Conservation (phyloP, 2,113 vertebrate genomes). For the Xenopus laevis region DNA sequence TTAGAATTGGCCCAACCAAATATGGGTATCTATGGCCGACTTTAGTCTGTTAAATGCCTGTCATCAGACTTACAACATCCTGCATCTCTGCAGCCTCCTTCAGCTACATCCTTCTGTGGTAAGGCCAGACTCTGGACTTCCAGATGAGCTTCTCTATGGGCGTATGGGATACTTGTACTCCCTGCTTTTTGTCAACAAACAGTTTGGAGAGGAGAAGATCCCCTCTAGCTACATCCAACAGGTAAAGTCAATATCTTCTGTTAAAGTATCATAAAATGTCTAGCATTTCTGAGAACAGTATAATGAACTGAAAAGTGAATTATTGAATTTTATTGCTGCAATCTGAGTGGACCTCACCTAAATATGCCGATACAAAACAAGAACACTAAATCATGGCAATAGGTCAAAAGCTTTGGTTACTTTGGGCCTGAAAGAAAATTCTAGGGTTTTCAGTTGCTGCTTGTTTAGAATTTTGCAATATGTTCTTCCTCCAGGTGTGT, state of each 20-base stretch:
- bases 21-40: too few relatives aligned
- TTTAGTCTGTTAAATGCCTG: too few relatives aligned
- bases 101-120: slow-evolving; percentile 68
- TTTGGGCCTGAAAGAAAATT: neutral
- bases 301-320: too few relatives aligned
- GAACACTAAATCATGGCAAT: too few relatives aligned
- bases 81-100: slow-evolving; percentile 69
- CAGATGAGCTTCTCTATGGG: slow-evolving; percentile 88
- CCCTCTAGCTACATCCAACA: slow-evolving; percentile 83
- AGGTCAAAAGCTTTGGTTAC: too few relatives aligned
- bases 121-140: slow-evolving; percentile 68
- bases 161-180: slow-evolving; percentile 84
- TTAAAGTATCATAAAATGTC: too few relatives aligned
- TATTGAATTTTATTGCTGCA: too few relatives aligned
- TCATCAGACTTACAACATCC: too few relatives aligned
- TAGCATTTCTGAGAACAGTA: too few relatives aligned
- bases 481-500: slow-evolving; percentile 68
- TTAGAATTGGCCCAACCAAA: too few relatives aligned
- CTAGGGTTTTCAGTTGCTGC: slow-evolving; percentile 4
- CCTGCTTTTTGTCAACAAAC: slow-evolving; percentile 86
- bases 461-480: neutral
- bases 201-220: slow-evolving; percentile 83
- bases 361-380: too few relatives aligned
- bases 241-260: slow-evolving; percentile 56
- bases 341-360: too few relatives aligned